These are phyloP conservation scores for Halcyon smyrnensis DNA, from an alignment of 2,797 vertebrate species.

Conservation along the genomic window DNA sequence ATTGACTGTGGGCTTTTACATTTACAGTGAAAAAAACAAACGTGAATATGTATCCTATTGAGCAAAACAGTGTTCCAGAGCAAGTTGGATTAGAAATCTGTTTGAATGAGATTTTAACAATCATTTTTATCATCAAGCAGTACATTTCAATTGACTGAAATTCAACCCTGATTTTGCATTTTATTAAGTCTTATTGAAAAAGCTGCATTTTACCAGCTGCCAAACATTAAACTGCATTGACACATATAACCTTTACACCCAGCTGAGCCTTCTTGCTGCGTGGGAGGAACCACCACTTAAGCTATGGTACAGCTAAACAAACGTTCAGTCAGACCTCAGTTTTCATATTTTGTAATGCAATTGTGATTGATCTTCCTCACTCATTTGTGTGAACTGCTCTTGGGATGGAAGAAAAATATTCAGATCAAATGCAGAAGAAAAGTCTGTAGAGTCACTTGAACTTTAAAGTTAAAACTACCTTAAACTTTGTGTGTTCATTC, in stretches of 20 bases:
- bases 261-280: background rate
- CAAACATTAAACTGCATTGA: background rate
- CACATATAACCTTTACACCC: background rate
- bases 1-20: accelerated
- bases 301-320: too few species aligned
- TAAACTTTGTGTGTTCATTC: background rate
- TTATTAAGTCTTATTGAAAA: background rate
- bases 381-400: too few species aligned
- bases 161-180: background rate
- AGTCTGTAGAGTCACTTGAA: background rate
- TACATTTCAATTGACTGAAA: background rate
- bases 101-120: background rate
- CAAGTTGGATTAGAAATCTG: background rate
- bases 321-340: too few species aligned
- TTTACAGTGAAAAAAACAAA: background rate
- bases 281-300: background rate
- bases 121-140: background rate
- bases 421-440: background rate
- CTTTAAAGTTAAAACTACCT: background rate
- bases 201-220: background rate
- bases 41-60: background rate
- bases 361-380: too few species aligned
- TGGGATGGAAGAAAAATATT: background rate
- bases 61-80: background rate
- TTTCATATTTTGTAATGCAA: too few species aligned